Evolutionary conservation across 2,888 invertebrate genomes (phyloP).

Genomic region (Polylopha cassiicola): DNA sequence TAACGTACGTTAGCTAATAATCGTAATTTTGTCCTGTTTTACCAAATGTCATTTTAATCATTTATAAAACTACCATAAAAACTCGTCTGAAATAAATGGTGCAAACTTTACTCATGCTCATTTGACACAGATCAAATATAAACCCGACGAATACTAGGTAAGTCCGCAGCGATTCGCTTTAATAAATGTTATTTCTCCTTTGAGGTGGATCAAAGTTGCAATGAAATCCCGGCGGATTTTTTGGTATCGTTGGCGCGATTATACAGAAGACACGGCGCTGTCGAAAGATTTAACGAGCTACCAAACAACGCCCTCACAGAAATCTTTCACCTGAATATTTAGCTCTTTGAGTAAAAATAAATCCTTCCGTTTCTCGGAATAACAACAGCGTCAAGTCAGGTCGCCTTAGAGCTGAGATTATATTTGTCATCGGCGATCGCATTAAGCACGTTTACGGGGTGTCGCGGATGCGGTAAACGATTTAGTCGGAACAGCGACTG

Average conservation of each 20-base stretch:
- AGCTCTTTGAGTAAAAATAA: conserved; percentile 75
- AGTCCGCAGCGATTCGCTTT: conserved; percentile 28
- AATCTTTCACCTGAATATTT: conserved; percentile 76
- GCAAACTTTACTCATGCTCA: too few species aligned
- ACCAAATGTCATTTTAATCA: too few species aligned
- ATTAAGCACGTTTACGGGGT: conserved; percentile 66
- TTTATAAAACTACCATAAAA: too few species aligned
- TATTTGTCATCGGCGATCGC: conserved; percentile 71
- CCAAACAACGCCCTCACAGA: conserved; percentile 66
- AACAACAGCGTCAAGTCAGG: conserved; percentile 72
- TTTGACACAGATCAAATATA: too few species aligned
- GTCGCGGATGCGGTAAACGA: conserved; percentile 61
- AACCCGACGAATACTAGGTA: background rate
- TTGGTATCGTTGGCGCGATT: conserved; percentile 75
- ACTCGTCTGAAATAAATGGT: too few species aligned
- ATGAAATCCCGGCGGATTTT: conserved; percentile 62
- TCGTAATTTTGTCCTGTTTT: too few species aligned
- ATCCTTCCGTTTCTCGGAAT: conserved; percentile 70
- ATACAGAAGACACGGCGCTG: conserved; percentile 51
- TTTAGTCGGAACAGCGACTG: conserved; percentile 50
- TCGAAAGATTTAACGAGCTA: conserved; percentile 68
- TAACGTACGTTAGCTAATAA: too few species aligned
- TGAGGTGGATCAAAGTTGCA: conserved; percentile 61
- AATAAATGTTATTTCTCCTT: conserved; percentile 63
- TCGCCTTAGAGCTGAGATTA: conserved; percentile 71